A percentile compares a stretch with the other conserved stretches of the same genome.
Evolutionary conservation across 2,113 vertebrate species (phyloP).

Genomic region (Diphyllodes magnificus): DNA sequence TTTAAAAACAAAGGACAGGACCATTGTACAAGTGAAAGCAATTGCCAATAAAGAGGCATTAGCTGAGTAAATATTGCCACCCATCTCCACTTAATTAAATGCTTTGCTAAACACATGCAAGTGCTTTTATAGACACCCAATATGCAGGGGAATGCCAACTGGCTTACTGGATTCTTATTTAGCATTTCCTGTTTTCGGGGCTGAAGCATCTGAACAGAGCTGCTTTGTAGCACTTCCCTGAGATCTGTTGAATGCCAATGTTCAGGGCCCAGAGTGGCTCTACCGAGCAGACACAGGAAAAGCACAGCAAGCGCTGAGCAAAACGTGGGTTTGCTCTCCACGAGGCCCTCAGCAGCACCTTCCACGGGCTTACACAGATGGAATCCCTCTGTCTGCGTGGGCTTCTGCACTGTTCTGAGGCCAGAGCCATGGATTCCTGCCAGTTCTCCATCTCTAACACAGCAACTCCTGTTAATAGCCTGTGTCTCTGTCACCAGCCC

Average conservation of each 20-base stretch:
- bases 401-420: neutral
- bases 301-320: fast-evolving
- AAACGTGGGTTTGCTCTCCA: neutral
- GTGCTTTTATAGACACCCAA: neutral
- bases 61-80: slow-evolving; percentile 22
- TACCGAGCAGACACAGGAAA: neutral
- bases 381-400: neutral
- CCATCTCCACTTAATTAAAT: neutral
- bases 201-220: neutral
- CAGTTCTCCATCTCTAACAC: neutral
- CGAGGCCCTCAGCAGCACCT: neutral
- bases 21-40: neutral
- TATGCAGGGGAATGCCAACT: neutral
- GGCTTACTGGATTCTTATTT: neutral
- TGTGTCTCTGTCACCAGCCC: no score
- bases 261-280: fast-evolving
- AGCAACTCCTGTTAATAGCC: neutral
- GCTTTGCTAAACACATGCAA: neutral
- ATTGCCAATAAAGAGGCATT: neutral
- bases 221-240: neutral
- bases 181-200: slow-evolving; percentile 2
- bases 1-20: neutral
- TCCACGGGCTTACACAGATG: neutral
- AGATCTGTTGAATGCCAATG: neutral
- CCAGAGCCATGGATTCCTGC: neutral